Percentiles rank a stretch among this genome's conserved stretches.
Conservation (phyloP, 2,113 vertebrate genomes). For the Orycteropus afer region DNA sequence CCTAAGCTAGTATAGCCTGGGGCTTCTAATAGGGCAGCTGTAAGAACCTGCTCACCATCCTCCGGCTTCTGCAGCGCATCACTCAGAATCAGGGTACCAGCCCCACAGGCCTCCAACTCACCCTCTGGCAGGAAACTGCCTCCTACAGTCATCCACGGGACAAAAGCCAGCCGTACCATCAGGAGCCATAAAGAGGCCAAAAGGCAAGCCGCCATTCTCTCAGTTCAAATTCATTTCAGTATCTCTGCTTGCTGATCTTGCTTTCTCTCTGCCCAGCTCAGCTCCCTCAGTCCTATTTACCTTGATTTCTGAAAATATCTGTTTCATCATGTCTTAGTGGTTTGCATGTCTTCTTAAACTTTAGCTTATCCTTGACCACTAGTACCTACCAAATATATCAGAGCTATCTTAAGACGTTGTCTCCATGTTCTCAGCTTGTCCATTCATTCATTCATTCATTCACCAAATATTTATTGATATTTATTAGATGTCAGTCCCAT, state of each 20-base stretch:
- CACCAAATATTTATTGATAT: background rate
- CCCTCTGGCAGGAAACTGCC: slow-evolving; percentile 62
- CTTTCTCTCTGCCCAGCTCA: background rate
- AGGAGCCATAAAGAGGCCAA: slow-evolving; percentile 64
- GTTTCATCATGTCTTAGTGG: background rate
- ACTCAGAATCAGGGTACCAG: slow-evolving; percentile 14
- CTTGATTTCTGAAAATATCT: slow-evolving; percentile 20
- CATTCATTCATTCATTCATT: background rate
- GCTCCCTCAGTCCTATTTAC: background rate
- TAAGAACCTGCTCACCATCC: slow-evolving; percentile 8
- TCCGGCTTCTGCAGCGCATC: background rate
- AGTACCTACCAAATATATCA: background rate
- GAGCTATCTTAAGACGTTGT: background rate
- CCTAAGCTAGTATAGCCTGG: slow-evolving; percentile 8
- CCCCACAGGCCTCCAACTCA: background rate
- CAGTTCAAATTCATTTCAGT: slow-evolving; percentile 5
- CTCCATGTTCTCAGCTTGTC: background rate
- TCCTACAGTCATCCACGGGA: slow-evolving; percentile 50
- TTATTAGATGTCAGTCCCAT: background rate
- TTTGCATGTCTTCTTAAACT: background rate
- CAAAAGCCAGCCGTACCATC: slow-evolving; percentile 65
- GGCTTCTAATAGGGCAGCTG: slow-evolving; percentile 61
- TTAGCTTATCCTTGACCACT: background rate
- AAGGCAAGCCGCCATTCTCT: slow-evolving; percentile 58
- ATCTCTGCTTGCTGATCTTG: background rate